Evolutionary conservation across 2,888 invertebrate species (phyloP).

Genomic region (Adelphocoris suturalis): DNA sequence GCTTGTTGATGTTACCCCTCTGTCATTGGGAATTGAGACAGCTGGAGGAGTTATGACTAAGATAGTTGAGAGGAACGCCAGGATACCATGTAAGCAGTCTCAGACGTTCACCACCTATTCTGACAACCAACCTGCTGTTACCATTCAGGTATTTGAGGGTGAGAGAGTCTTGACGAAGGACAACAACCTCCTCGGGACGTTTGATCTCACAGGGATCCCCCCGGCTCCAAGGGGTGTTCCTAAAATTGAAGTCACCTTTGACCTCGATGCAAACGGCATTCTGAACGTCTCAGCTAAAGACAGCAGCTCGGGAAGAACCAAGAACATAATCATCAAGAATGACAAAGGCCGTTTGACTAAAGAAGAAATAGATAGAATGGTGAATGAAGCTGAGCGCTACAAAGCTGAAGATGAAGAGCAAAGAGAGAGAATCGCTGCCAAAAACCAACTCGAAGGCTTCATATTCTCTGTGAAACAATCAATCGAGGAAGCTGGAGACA

Average conservation of each 20-base stretch:
- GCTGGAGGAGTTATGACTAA: slow-evolving; percentile 82
- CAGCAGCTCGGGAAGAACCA: too few relatives aligned
- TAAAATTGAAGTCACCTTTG: slow-evolving; percentile 90
- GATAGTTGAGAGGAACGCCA: too few relatives aligned
- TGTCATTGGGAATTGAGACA: slow-evolving; percentile 88
- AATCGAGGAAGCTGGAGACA: slow-evolving; percentile 78
- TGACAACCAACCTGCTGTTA: too few relatives aligned
- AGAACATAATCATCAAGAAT: too few relatives aligned
- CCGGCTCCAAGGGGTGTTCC: slow-evolving; percentile 91
- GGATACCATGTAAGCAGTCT: too few relatives aligned
- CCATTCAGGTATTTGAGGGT: too few relatives aligned
- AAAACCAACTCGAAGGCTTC: slow-evolving; percentile 79
- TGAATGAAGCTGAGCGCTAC: slow-evolving; percentile 78
- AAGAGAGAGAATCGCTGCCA: slow-evolving; percentile 78
- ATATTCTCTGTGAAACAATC: slow-evolving; percentile 78
- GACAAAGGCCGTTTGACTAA: slow-evolving; percentile 80
- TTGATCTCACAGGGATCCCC: slow-evolving; percentile 90
- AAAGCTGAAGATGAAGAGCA: slow-evolving; percentile 78
- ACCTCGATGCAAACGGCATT: slow-evolving; percentile 93
- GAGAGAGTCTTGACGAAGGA: slow-evolving; percentile 93
- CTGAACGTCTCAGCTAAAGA: slow-evolving; percentile 83
- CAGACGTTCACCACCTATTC: too few relatives aligned
- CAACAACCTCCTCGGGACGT: slow-evolving; percentile 90
- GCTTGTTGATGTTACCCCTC: slow-evolving; percentile 84
- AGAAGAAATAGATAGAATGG: slow-evolving; percentile 80